Evolutionary conservation across 2,797 vertebrate species (phyloP).

Genomic region (Rhadinocentrus ornatus): DNA sequence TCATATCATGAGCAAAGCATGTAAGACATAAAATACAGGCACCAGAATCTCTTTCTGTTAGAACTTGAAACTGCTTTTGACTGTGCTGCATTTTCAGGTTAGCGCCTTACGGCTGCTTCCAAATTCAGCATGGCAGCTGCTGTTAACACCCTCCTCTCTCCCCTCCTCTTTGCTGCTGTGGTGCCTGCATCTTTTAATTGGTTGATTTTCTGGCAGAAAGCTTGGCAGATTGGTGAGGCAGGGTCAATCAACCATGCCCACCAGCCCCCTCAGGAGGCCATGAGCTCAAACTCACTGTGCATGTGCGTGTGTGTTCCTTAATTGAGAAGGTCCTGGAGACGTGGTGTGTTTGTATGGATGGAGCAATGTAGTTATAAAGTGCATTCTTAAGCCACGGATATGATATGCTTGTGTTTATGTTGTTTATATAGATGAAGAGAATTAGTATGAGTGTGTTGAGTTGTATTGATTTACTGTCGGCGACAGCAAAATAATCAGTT

Average conservation of each 20-base stretch:
- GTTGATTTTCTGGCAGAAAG: conserved; percentile 82
- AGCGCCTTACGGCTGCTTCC: conserved; percentile 53
- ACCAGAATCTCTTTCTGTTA: not conserved
- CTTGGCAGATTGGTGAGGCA: conserved; percentile 79
- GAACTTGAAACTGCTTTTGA: conserved; percentile 2
- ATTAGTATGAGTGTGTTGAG: conserved; percentile 5
- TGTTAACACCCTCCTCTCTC: conserved; percentile 35
- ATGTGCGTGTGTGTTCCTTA: conserved; percentile 41
- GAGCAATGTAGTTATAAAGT: conserved; percentile 50
- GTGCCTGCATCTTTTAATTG: conserved; percentile 83
- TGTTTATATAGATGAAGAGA: conserved; percentile 21
- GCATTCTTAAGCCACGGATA: conserved; percentile 59
- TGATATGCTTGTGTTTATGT: conserved; percentile 48
- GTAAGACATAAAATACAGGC: not conserved
- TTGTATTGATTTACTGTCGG: conserved; percentile 62
- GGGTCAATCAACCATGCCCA: conserved; percentile 81
- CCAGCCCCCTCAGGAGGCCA: conserved; percentile 66
- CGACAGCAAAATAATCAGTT: conserved; percentile 53
- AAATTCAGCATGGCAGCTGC: conserved; percentile 64
- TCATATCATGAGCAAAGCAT: not conserved
- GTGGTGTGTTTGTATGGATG: conserved; percentile 48
- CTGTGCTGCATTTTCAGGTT: conserved; percentile 58
- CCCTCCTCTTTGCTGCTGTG: conserved; percentile 41
- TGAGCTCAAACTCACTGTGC: conserved; percentile 24
- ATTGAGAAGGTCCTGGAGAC: conserved; percentile 64